These are phyloP conservation scores for Atta texana DNA, from an alignment of 1,140 invertebrate genomes.

Conservation along the genomic window DNA sequence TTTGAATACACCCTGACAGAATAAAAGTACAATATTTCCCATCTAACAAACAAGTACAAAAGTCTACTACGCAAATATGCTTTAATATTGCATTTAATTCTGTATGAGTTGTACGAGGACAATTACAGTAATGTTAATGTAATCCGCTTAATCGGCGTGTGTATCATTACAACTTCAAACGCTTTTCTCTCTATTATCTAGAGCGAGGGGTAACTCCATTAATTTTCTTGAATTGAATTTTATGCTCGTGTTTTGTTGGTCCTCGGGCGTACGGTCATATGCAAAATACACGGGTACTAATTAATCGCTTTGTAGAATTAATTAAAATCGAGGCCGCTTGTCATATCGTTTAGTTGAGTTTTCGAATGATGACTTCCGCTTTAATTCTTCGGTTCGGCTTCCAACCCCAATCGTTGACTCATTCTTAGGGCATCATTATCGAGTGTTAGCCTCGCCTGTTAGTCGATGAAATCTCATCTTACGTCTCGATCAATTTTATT, in stretches of 20 bases:
- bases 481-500: constrained; percentile 50
- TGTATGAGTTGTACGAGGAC: constrained; percentile 10
- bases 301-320: constrained; percentile 19
- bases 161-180: constrained; percentile 44
- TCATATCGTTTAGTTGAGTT: constrained; percentile 2
- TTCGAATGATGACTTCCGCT: constrained; percentile 43
- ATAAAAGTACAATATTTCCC: constrained; percentile 59
- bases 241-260: constrained; percentile 15
- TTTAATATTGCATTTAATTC: constrained; percentile 25
- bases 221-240: constrained; percentile 52
- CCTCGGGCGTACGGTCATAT: background rate
- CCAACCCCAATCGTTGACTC: constrained; percentile 54
- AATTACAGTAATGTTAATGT: constrained; percentile 51
- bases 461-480: constrained; percentile 64
- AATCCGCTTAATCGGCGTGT: constrained; percentile 50
- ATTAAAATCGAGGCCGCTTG: constrained; percentile 12
- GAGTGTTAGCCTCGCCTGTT: constrained; percentile 61
- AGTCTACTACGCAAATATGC: constrained; percentile 20
- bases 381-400: constrained; percentile 59
- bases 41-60: constrained; percentile 46
- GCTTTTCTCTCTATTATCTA: constrained; percentile 45
- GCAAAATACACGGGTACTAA: constrained; percentile 12
- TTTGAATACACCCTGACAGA: constrained; percentile 48
- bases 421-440: constrained; percentile 72
- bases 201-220: constrained; percentile 39